A percentile compares a stretch with the other conserved stretches of the same genome.
Conservation (phyloP, 2,113 vertebrate species). For the Rhineura floridana region DNA sequence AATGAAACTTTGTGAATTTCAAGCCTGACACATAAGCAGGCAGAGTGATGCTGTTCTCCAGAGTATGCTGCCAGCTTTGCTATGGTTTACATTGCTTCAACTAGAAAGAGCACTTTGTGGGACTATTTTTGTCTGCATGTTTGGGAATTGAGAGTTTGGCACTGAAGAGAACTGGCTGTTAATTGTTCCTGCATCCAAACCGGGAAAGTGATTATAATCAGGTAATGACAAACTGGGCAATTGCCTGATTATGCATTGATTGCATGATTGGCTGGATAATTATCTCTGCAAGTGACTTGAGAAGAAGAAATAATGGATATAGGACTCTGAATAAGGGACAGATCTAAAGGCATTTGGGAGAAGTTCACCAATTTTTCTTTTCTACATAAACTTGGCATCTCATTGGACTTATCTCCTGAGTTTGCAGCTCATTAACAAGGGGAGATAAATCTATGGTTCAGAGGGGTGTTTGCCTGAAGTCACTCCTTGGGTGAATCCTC, state of each 20-base stretch:
- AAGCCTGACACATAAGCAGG: neutral
- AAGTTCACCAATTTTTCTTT: neutral
- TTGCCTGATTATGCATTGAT: neutral
- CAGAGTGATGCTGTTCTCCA: neutral
- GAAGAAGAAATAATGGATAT: neutral
- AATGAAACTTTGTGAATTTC: neutral
- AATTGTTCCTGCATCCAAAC: neutral
- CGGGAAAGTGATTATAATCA: neutral
- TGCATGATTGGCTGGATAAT: neutral
- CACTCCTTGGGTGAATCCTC: neutral
- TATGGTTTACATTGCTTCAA: neutral
- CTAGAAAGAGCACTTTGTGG: neutral
- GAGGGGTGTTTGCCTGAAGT: neutral
- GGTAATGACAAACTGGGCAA: neutral
- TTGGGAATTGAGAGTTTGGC: neutral
- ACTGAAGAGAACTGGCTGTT: neutral
- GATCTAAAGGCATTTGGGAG: neutral
- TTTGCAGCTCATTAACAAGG: neutral
- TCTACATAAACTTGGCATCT: neutral
- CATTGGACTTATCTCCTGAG: neutral
- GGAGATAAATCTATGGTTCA: neutral
- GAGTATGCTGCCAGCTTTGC: neutral
- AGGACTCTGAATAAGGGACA: neutral
- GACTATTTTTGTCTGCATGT: neutral
- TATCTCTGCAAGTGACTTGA: neutral